phyloP scores from a whole-genome alignment of 2,888 invertebrate genomes.

The Autographa gamma region DNA sequence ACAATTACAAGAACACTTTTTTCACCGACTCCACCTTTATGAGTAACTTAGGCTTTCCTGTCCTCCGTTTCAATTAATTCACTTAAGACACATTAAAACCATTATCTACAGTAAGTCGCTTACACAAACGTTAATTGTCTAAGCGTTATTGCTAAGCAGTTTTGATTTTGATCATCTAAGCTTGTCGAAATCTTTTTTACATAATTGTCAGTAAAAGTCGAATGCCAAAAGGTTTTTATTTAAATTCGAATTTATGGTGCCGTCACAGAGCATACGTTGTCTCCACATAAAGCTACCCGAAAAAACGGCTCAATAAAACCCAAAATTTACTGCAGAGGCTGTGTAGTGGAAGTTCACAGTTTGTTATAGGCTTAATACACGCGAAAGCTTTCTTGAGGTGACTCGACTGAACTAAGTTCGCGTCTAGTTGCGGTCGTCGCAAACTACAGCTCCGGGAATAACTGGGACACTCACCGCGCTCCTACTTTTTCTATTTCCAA shows the following conservation, averaged over 20 bases:
- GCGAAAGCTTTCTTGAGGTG: conserved; percentile 74
- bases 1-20: conserved; percentile 23
- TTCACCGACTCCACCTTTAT: conserved; percentile 27
- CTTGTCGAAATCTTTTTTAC: conserved; percentile 30
- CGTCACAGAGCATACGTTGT: conserved; percentile 58
- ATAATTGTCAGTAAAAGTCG: conserved; percentile 32
- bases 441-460: conserved; percentile 58
- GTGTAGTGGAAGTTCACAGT: conserved; percentile 68
- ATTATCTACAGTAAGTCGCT: conserved; percentile 45
- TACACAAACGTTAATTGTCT: conserved; percentile 47
- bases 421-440: conserved; percentile 56
- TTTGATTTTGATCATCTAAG: conserved; percentile 50
- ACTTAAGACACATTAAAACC: conserved; percentile 49
- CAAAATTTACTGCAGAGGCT: conserved; percentile 69
- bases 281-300: conserved; percentile 61
- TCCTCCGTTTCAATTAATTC: conserved; percentile 45
- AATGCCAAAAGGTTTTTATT: conserved; percentile 45
- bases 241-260: conserved; percentile 50
- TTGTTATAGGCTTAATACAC: conserved; percentile 76
- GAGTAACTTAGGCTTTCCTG: conserved; percentile 27
- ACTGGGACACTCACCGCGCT: conserved; percentile 67
- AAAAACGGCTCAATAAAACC: conserved; percentile 71
- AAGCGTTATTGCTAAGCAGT: conserved; percentile 47
- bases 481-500: conserved; percentile 67
- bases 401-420: conserved; percentile 66